Evolutionary conservation across 2,797 vertebrate species (phyloP).

Genomic region (Eleutherodactylus coqui): DNA sequence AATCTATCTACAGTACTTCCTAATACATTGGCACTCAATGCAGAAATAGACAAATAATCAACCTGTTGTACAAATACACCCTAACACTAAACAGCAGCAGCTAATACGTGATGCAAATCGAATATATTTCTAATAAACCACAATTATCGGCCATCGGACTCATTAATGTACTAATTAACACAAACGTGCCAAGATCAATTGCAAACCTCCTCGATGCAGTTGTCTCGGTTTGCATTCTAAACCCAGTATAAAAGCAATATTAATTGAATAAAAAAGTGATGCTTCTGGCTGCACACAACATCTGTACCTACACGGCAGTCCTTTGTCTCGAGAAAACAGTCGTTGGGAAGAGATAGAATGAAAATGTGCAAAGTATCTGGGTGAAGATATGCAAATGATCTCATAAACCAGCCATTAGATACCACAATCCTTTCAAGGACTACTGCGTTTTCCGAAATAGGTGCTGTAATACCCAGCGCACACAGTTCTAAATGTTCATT

Average conservation of each 20-base stretch:
- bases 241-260: neutral
- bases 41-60: neutral
- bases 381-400: slow-evolving; percentile 52
- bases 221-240: neutral
- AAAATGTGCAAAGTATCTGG: slow-evolving; percentile 38
- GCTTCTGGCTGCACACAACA: neutral
- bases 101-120: neutral
- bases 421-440: slow-evolving; percentile 55
- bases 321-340: slow-evolving; percentile 40
- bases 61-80: neutral
- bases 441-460: slow-evolving; percentile 53
- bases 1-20: neutral
- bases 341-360: slow-evolving; percentile 8
- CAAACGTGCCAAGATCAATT: neutral
- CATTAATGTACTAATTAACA: neutral
- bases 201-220: neutral
- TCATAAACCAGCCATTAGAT: slow-evolving; percentile 52
- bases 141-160: neutral
- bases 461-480: slow-evolving; percentile 49
- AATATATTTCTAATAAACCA: neutral
- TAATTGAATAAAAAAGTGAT: neutral
- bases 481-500: slow-evolving; percentile 63
- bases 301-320: neutral
- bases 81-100: neutral
- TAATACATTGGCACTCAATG: neutral